phyloP scores from a whole-genome alignment of 2,888 invertebrate species.

The Orthosia cruda region DNA sequence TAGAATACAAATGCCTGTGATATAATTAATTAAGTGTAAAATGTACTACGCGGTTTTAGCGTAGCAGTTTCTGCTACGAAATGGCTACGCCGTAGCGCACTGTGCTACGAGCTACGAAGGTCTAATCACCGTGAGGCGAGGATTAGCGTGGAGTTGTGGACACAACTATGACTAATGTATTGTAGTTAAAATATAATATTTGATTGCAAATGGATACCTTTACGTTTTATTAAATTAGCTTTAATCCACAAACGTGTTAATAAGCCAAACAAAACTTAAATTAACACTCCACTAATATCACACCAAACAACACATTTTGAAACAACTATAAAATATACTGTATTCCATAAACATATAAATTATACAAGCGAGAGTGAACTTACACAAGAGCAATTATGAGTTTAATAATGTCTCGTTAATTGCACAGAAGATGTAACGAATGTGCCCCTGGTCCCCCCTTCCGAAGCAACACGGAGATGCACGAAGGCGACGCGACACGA shows the following conservation, averaged over 20 bases:
- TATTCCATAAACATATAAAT: constrained; percentile 71
- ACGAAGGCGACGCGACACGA: constrained; percentile 60
- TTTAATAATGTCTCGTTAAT: constrained; percentile 81
- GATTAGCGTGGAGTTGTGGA: too few relatives aligned
- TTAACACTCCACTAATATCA: constrained; percentile 27
- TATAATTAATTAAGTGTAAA: too few relatives aligned
- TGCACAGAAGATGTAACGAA: constrained; percentile 79
- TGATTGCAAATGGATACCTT: background rate
- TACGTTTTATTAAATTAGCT: background rate
- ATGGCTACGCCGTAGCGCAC: constrained; percentile 37
- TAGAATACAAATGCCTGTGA: too few relatives aligned
- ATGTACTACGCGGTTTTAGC: background rate
- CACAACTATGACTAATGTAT: background rate
- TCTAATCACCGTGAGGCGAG: background rate
- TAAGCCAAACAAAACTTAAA: constrained; percentile 28
- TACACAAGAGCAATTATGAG: constrained; percentile 82
- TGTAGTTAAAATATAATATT: background rate
- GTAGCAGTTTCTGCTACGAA: constrained; percentile 17
- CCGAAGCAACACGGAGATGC: constrained; percentile 32
- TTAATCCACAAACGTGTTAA: background rate
- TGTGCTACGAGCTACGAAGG: background rate
- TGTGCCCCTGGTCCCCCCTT: constrained; percentile 76
- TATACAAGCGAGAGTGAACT: constrained; percentile 76
- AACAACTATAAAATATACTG: constrained; percentile 56
- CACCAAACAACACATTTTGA: constrained; percentile 49